Base-by-base conservation (phyloP, 2,797 vertebrate species). In the Sternarchorhynchus goeldii region DNA sequence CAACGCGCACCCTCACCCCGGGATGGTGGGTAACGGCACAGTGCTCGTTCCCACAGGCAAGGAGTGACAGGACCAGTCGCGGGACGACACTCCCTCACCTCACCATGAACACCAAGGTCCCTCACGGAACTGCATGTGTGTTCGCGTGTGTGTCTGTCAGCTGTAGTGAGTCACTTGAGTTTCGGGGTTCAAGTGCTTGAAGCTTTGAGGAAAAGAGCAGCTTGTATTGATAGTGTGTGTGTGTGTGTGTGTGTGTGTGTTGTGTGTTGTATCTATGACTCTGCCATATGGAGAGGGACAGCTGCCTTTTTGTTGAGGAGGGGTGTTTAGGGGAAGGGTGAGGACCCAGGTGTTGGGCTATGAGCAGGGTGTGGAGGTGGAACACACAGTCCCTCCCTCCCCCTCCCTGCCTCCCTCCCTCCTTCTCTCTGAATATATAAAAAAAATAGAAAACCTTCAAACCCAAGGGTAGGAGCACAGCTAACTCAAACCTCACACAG, bases 261-360 rank as follows among this genome's bases (percentile, higher is more conserved):
- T 66, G 7, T 31, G 62, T 73, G 74, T 64, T 69, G 75, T 78
- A 64, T 64, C 59, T 58, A 62, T 21, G 77, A 76, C 77, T 67
- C 59, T 20, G 75, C 80, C 80, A 84, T 82, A 84, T 84, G 83
- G 80, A 82, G 76, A 77, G 80, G 74, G 78, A 78, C 83, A 82
- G 77, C 75, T 82, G 82, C 74, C 77, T 76, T 79, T 81, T 69
- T 82, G 79, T 73, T 78, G 60, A 77, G 68, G 55, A 77, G 59
- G 65, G 4, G 34, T 36, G 34, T 36, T 36, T 0, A 7, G 34
- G 34, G 34, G 34, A 4, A 36, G 57, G 69, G 74, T 80, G 81
- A 82, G 57, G 63, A 82, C 78, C 74, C 81, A 80, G 80, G 80
- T 84, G 80, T 77, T 70, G 62, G 60, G 41, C 31, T 66, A 4